phyloP scores from a whole-genome alignment of 2,113 vertebrate species.

The Siniperca knerii region DNA sequence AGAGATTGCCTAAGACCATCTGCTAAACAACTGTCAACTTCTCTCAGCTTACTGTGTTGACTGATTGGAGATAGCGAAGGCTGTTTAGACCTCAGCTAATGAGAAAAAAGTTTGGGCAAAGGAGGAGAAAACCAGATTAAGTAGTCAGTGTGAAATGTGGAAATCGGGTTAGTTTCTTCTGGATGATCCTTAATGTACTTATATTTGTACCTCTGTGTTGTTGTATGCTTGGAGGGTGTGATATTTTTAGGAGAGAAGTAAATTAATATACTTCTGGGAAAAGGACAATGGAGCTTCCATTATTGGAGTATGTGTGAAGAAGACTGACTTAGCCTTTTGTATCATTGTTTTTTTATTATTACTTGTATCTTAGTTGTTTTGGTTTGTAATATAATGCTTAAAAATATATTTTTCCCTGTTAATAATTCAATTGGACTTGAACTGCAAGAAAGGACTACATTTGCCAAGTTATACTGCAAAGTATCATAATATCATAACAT shows the following conservation, averaged over 20 bases:
- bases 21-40: slow-evolving; percentile 53
- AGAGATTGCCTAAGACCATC: slow-evolving; percentile 21
- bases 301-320: slow-evolving; percentile 27
- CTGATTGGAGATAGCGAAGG: not conserved
- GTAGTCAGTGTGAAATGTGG: slow-evolving; percentile 18
- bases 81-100: slow-evolving; percentile 30
- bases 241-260: slow-evolving; percentile 56
- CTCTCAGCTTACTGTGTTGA: slow-evolving; percentile 25
- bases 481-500: slow-evolving; percentile 55
- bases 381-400: not conserved
- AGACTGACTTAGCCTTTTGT: slow-evolving; percentile 20
- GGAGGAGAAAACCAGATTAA: slow-evolving; percentile 25
- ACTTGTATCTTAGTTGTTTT: slow-evolving; percentile 7
- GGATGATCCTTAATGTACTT: slow-evolving; percentile 22
- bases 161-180: slow-evolving; percentile 35
- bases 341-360: not conserved
- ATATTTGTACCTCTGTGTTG: slow-evolving; percentile 20
- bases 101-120: slow-evolving; percentile 41
- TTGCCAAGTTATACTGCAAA: slow-evolving; percentile 22
- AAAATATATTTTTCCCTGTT: not conserved
- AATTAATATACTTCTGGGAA: slow-evolving; percentile 58
- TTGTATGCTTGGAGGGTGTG: slow-evolving; percentile 34
- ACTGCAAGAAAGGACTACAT: slow-evolving; percentile 27
- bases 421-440: slow-evolving; percentile 29
- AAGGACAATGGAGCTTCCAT: slow-evolving; percentile 46